A percentile compares a stretch with the other conserved stretches of the same genome.
Conservation (phyloP, 2,113 vertebrate genomes). For the Dicrurus megarhynchus region DNA sequence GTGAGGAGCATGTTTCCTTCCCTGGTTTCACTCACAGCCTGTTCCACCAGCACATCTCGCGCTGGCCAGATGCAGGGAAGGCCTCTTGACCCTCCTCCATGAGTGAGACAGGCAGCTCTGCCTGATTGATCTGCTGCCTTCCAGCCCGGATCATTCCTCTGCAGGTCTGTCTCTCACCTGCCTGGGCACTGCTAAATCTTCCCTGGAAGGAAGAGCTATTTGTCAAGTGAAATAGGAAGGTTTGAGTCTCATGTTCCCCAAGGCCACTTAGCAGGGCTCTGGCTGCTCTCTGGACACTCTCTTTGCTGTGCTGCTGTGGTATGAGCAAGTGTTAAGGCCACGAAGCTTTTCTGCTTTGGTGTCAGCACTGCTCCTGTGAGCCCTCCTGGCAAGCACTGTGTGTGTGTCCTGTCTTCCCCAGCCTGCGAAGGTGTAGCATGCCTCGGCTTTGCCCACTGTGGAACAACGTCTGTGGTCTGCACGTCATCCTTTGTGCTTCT, state of each 20-base stretch:
- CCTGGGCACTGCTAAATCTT: conserved; percentile 25
- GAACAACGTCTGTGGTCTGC: neutral
- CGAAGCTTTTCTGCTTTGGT: neutral
- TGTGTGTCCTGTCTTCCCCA: neutral
- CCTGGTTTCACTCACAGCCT: neutral
- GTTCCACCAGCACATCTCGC: accelerated
- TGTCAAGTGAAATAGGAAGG: conserved; percentile 17
- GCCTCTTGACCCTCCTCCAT: neutral
- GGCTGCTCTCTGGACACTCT: neutral
- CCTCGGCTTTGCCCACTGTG: neutral
- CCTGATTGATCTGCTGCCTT: conserved; percentile 33
- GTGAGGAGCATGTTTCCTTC: neutral
- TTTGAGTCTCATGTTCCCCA: neutral
- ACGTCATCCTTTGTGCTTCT: neutral
- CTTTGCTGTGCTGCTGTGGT: neutral
- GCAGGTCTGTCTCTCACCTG: conserved; percentile 28
- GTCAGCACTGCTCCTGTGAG: neutral
- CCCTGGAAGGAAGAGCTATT: conserved; percentile 4
- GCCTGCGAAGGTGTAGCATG: neutral
- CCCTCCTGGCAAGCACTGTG: neutral
- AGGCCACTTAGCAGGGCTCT: neutral
- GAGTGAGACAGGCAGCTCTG: neutral
- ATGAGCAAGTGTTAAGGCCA: neutral
- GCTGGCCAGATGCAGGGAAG: neutral
- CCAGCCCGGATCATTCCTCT: neutral